Evolutionary conservation across 1,140 invertebrate genomes (phyloP).

Genomic region (Phocides pigmalion): DNA sequence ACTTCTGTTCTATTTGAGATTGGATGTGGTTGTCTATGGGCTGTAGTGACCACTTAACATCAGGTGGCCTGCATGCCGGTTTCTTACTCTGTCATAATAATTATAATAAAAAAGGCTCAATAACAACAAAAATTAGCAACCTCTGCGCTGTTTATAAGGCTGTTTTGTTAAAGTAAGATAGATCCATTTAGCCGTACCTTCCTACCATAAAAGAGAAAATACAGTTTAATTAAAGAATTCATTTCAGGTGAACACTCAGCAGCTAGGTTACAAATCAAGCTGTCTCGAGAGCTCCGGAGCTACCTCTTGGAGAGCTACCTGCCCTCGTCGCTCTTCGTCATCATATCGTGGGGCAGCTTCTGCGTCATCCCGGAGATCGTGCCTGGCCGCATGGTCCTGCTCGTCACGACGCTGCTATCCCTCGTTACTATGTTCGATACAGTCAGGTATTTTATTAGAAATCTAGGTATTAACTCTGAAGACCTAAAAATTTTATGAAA

Average conservation of each 20-base stretch:
- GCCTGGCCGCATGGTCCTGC: slow-evolving; percentile 85
- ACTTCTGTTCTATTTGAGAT: too few species aligned
- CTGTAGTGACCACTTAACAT: too few species aligned
- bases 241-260: slow-evolving; percentile 84
- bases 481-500: too few species aligned
- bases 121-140: too few species aligned
- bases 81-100: too few species aligned
- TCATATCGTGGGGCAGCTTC: slow-evolving; percentile 88
- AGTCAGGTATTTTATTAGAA: slow-evolving; percentile 75
- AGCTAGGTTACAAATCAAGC: slow-evolving; percentile 83
- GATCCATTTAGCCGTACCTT: neutral
- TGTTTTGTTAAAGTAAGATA: too few species aligned
- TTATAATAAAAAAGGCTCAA: too few species aligned
- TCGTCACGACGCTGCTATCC: slow-evolving; percentile 86
- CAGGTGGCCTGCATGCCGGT: too few species aligned
- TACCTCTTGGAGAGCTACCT: slow-evolving; percentile 87
- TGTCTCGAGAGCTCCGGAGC: slow-evolving; percentile 85
- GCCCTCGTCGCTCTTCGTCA: slow-evolving; percentile 86
- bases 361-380: slow-evolving; percentile 87
- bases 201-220: neutral
- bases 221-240: slow-evolving; percentile 13
- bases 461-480: too few species aligned
- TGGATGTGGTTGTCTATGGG: too few species aligned
- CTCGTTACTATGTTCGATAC: slow-evolving; percentile 87
- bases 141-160: too few species aligned